Evolutionary conservation across 2,797 vertebrate species (phyloP).

Genomic region (Peromyscus eremicus): DNA sequence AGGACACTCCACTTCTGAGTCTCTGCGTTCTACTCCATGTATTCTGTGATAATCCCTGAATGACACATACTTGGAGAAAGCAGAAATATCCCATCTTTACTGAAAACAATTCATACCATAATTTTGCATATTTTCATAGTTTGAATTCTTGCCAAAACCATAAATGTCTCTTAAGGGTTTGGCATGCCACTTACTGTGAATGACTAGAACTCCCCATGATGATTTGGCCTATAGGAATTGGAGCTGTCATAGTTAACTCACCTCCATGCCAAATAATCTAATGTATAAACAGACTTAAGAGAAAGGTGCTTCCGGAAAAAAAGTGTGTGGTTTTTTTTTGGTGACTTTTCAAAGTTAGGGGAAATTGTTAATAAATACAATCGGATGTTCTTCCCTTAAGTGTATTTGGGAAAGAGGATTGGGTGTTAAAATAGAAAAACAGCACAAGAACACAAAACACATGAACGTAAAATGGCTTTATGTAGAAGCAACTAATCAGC

Average conservation of each 20-base stretch:
- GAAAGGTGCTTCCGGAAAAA: neutral
- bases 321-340: no score
- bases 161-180: neutral
- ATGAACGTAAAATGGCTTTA: conserved; percentile 17
- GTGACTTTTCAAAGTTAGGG: conserved; percentile 28
- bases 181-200: neutral
- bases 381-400: conserved; percentile 31
- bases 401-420: neutral
- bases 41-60: neutral
- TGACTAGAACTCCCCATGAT: neutral
- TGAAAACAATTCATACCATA: conserved; percentile 29
- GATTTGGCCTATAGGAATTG: neutral
- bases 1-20: neutral
- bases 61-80: neutral
- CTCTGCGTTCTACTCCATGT: neutral
- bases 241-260: neutral
- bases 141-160: conserved; percentile 4
- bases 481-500: conserved; percentile 70
- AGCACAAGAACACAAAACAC: neutral
- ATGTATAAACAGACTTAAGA: neutral
- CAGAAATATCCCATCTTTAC: neutral
- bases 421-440: neutral
- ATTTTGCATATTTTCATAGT: neutral
- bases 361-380: conserved; percentile 13
- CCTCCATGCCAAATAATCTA: neutral